Percentiles rank a stretch among this genome's conserved stretches.
Evolutionary conservation across 2,797 vertebrate genomes (phyloP).

Genomic region (Pseudotriccus pelzelni): DNA sequence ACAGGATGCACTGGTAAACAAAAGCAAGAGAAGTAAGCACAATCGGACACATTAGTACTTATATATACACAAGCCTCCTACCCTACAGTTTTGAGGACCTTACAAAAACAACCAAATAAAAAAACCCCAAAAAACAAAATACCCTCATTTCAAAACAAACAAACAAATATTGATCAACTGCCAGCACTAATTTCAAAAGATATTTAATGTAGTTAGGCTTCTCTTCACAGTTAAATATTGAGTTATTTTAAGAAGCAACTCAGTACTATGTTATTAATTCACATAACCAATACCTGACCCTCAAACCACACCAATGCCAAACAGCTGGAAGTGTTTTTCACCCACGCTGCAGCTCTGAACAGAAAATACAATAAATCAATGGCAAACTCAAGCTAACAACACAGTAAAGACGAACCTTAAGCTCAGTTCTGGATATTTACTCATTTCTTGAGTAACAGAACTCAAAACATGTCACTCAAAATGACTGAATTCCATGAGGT

Average conservation of each 20-base stretch:
- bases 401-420: not conserved
- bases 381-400: not conserved
- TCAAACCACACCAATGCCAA: not conserved
- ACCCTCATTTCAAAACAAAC: not conserved
- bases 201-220: not conserved
- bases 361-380: not conserved
- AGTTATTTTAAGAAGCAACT: not conserved
- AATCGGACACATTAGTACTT: not conserved
- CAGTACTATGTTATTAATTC: not conserved
- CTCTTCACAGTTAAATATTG: not conserved
- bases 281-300: not conserved
- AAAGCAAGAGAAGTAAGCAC: not conserved
- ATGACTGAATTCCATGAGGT: not conserved
- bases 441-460: not conserved
- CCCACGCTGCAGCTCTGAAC: not conserved
- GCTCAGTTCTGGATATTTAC: not conserved
- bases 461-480: not conserved
- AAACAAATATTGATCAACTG: not conserved
- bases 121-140: not conserved
- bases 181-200: not conserved
- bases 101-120: not conserved
- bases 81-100: not conserved
- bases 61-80: not conserved
- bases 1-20: not conserved
- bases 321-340: not conserved